Evolutionary conservation across 2,113 vertebrate species (phyloP), one percentile per base, ranked within the genome.

Genomic region (Xenopus laevis): DNA sequence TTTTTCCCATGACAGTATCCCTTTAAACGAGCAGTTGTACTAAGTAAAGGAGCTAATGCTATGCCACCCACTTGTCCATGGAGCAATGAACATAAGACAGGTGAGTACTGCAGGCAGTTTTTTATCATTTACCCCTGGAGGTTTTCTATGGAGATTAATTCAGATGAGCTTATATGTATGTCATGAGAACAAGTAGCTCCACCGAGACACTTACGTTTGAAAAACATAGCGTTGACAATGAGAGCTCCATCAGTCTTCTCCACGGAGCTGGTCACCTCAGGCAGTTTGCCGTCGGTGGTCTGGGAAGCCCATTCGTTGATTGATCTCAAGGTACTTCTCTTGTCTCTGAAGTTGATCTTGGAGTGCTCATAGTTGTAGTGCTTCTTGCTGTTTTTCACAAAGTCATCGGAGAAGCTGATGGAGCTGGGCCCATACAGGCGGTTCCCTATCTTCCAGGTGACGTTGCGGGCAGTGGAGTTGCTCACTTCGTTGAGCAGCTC

Each of bases 261-360:
- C 65, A 98, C 89, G 0, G 96, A 92, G 73, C 94, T 95, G 0
- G 93, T 94, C 82, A 98, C 89, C 83, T 96, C 94, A 0, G 93
- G 93, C 57, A 98, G 88, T 58, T 96, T 99, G 57, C 97, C 95
- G 0, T 90, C 89, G 0, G 97, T 98, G 61, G 94, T 96, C 82
- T 95, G 95, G 0, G 94, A 81, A 0, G 92, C 96, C 97, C 97
- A 99, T 82, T 96, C 91, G 0, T 98, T 99, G 81, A 99, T 97
- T 83, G 97, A 92, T 16, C 94, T 96, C 57, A 98, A 77, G 1
- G 96, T 94, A 0, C 89, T 95, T 79, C 94, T 92, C 86, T 98
- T 99, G 80, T 99, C 95, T 0, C 88, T 89, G 85, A 98, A 96
- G 89, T 97, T 99, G 72, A 99, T 95, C 90, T 97, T 98, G 79